Evolutionary conservation across 2,113 vertebrate species (phyloP).

Genomic region (Phylloscopus trochiloides): DNA sequence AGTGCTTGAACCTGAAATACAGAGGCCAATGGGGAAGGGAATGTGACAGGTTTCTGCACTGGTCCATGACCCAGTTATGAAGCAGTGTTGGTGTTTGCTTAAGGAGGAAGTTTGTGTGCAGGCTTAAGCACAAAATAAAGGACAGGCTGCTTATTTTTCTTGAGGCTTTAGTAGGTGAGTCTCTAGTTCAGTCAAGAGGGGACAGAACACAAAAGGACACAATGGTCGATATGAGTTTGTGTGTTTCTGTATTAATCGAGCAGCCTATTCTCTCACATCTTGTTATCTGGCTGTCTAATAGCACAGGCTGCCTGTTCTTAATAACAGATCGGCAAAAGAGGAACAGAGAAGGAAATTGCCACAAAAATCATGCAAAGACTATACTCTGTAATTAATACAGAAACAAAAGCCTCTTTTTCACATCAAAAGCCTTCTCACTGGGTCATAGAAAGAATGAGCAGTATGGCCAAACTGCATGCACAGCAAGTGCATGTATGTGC

Average conservation of each 20-base stretch:
- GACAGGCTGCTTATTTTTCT: background rate
- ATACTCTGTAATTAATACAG: background rate
- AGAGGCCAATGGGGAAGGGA: background rate
- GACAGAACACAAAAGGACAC: background rate
- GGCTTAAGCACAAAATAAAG: background rate
- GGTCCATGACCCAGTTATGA: background rate
- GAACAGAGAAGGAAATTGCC: background rate
- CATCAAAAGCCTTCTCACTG: background rate
- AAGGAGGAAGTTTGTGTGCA: background rate
- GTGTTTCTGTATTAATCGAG: background rate
- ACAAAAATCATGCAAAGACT: background rate
- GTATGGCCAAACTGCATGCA: background rate
- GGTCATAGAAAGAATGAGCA: background rate
- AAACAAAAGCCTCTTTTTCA: background rate
- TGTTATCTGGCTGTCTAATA: background rate
- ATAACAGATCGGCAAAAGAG: background rate
- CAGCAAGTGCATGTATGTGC: background rate
- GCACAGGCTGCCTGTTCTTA: background rate
- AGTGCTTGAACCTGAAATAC: background rate
- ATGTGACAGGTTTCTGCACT: background rate
- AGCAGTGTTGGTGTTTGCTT: background rate
- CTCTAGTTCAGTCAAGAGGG: background rate
- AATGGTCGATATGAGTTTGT: background rate
- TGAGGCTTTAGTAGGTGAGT: background rate
- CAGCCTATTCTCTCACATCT: background rate